Percentiles rank a stretch among this genome's conserved stretches.
Evolutionary conservation across 2,888 invertebrate genomes (phyloP).

Genomic region (Ectemnius cavifrons): DNA sequence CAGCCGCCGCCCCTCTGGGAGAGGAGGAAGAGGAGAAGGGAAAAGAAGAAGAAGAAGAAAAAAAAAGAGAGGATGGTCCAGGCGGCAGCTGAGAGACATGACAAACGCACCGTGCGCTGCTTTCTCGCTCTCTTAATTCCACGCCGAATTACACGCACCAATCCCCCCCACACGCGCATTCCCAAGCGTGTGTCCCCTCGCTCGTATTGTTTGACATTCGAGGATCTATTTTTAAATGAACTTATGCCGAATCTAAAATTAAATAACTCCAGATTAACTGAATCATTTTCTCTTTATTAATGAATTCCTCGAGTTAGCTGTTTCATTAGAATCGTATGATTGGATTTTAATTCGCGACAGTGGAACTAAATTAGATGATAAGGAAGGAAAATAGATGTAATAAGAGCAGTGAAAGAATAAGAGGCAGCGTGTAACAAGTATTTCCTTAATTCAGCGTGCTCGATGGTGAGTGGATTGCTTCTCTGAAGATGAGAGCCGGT

Average conservation of each 20-base stretch:
- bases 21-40: slow-evolving; percentile 9
- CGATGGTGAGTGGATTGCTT: not conserved
- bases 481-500: slow-evolving; percentile 30
- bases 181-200: too few species aligned
- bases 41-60: not conserved
- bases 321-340: too few species aligned
- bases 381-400: too few species aligned
- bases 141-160: slow-evolving; percentile 1
- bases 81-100: slow-evolving; percentile 1
- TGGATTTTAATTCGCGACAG: too few species aligned
- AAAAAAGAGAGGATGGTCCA: not conserved
- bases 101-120: slow-evolving; percentile 1
- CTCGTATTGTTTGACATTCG: too few species aligned
- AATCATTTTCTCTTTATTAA: too few species aligned
- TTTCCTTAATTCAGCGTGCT: slow-evolving; percentile 1
- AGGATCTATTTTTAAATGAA: too few species aligned
- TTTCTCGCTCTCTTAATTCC: not conserved
- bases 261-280: too few species aligned
- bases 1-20: not conserved
- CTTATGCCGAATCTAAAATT: too few species aligned
- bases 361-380: too few species aligned
- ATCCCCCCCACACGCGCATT: too few species aligned
- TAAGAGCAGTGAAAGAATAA: not conserved
- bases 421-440: not conserved
- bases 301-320: too few species aligned